These are phyloP conservation scores for Odontocerum albicorne DNA, from an alignment of 2,888 invertebrate species.

Conservation along the genomic window DNA sequence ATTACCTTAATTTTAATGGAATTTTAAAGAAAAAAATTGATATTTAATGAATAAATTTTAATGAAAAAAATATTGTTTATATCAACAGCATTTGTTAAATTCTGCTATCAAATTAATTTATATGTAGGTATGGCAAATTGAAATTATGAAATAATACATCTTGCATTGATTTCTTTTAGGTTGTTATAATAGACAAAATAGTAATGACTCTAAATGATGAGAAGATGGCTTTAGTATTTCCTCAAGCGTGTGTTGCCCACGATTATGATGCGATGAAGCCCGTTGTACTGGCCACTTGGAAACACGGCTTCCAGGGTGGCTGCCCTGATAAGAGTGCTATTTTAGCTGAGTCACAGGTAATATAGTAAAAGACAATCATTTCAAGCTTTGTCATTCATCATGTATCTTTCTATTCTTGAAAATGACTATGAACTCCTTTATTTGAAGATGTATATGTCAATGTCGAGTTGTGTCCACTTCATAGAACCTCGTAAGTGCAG, in stretches of 20 bases:
- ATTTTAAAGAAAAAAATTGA: no score
- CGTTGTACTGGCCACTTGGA: conserved; percentile 91
- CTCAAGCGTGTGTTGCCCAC: conserved; percentile 83
- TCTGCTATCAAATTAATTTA: background rate
- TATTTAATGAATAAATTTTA: no score
- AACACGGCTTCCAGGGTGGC: conserved; percentile 93
- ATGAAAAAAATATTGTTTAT: no score
- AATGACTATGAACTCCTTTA: no score
- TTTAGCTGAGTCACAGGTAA: conserved; percentile 80
- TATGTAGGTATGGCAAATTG: background rate
- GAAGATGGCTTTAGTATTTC: conserved; percentile 63
- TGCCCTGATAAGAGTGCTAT: conserved; percentile 91
- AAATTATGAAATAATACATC: background rate
- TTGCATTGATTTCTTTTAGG: conserved; percentile 61
- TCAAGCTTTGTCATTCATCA: no score
- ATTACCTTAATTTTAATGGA: no score
- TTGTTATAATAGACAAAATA: conserved; percentile 89
- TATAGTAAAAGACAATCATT: no score
- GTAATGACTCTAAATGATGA: conserved; percentile 83
- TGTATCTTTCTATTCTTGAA: no score
- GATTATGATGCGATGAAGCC: conserved; percentile 94
- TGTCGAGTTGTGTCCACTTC: no score
- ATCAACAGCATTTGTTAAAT: background rate
- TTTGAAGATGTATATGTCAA: no score
- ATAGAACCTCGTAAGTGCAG: no score